These are phyloP conservation scores for Drosophila ercepeae DNA, from an alignment of 1,140 invertebrate genomes.

Conservation along the genomic window DNA sequence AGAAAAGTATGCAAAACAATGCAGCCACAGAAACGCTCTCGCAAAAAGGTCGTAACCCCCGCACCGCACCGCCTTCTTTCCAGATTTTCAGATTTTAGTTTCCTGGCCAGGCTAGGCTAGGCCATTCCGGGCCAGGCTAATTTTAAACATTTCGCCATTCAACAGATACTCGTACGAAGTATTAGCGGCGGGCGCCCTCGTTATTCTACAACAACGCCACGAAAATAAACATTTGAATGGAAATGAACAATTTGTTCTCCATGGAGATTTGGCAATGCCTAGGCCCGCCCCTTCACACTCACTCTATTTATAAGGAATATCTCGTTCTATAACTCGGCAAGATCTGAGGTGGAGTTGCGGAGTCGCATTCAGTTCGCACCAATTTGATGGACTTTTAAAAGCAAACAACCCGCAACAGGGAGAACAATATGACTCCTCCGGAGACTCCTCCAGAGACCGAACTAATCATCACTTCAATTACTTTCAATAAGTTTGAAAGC, in stretches of 20 bases:
- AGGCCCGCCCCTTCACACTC: constrained; percentile 18
- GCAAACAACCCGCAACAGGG: constrained; percentile 19
- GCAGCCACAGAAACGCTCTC: constrained; percentile 30
- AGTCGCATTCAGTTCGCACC: constrained; percentile 23
- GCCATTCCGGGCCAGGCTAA: constrained; percentile 26
- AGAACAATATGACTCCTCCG: background rate
- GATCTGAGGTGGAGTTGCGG: constrained; percentile 10
- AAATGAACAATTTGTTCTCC: constrained; percentile 27
- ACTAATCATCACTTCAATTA: constrained; percentile 43
- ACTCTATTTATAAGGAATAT: background rate
- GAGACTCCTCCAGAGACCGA: background rate
- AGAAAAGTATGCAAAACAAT: constrained; percentile 76
- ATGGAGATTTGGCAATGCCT: constrained; percentile 30
- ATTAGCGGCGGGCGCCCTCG: constrained; percentile 44
- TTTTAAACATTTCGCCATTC: constrained; percentile 77
- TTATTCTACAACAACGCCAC: constrained; percentile 27
- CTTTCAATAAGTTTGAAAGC: constrained; percentile 33
- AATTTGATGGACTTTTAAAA: constrained; percentile 35
- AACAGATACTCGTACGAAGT: no score
- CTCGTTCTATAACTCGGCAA: background rate
- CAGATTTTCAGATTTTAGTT: constrained; percentile 30
- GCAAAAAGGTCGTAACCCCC: constrained; percentile 10
- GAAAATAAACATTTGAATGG: constrained; percentile 51
- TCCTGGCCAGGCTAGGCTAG: background rate
- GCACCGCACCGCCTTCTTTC: no score